Evolutionary conservation across 2,888 invertebrate genomes (phyloP).

Genomic region (Idaea straminata): DNA sequence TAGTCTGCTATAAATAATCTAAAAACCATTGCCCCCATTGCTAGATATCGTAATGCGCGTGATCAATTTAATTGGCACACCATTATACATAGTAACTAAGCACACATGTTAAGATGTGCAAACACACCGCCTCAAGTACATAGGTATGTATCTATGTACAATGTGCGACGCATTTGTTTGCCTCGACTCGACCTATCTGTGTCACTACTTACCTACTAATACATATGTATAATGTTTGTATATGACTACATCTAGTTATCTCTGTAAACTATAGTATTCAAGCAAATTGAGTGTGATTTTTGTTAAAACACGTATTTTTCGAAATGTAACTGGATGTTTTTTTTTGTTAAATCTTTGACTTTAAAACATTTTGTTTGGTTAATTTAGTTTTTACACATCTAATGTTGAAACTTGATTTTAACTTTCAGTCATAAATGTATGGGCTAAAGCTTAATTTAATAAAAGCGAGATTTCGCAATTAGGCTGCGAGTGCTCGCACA

Average conservation of each 20-base stretch:
- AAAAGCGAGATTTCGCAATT: no score
- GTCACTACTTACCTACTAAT: conserved; percentile 23
- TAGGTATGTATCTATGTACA: conserved; percentile 5
- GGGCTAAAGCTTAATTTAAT: no score
- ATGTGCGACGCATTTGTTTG: conserved; percentile 40
- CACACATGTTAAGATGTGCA: conserved; percentile 14
- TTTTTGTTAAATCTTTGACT: background rate
- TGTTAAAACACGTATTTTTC: background rate
- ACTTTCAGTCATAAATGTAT: no score
- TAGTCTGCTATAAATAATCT: conserved; percentile 8
- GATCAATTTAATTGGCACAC: conserved; percentile 20
- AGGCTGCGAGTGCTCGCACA: no score
- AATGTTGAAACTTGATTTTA: no score
- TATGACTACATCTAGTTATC: conserved; percentile 4
- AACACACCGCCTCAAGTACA: background rate
- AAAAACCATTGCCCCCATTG: conserved; percentile 11
- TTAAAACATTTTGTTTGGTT: background rate
- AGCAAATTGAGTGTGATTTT: background rate
- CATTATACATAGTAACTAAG: conserved; percentile 6
- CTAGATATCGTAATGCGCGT: background rate
- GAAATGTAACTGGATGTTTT: background rate
- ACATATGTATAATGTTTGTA: conserved; percentile 28
- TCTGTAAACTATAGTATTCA: background rate
- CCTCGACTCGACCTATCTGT: conserved; percentile 54
- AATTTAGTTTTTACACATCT: background rate